These are phyloP conservation scores for Dromaius novaehollandiae DNA, from an alignment of 2,113 vertebrate species.

Conservation along the genomic window DNA sequence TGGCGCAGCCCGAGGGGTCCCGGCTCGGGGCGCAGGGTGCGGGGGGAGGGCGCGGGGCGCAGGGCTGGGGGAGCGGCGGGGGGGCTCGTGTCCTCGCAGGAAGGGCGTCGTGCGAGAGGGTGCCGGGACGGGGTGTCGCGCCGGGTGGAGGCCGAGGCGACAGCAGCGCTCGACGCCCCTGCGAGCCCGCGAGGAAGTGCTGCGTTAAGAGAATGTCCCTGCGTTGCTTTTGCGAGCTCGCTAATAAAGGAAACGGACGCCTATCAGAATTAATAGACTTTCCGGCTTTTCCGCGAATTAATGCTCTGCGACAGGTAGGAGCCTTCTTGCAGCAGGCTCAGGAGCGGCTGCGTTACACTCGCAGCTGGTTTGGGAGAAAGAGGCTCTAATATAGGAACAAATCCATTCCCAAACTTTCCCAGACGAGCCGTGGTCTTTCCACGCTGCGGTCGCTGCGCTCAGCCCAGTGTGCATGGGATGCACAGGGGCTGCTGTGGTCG, in stretches of 20 bases:
- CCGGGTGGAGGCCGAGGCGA: neutral
- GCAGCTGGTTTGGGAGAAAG: neutral
- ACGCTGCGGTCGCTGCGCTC: neutral
- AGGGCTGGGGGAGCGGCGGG: neutral
- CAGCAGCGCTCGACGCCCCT: neutral
- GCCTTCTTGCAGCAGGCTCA: neutral
- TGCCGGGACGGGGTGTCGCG: neutral
- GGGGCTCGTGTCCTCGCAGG: neutral
- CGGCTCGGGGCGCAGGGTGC: no score
- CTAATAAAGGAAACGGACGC: constrained; percentile 18
- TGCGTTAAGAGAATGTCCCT: neutral
- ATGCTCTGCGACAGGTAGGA: neutral
- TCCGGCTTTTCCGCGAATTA: neutral
- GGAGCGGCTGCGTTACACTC: neutral
- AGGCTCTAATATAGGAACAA: neutral
- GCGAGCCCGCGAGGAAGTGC: neutral
- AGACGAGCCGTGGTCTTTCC: neutral
- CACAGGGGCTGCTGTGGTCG: neutral
- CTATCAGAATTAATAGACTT: neutral
- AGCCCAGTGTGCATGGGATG: rapidly evolving
- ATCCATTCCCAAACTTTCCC: neutral
- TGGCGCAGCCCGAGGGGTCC: no score
- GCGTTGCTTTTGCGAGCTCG: neutral
- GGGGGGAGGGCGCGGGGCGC: rapidly evolving
- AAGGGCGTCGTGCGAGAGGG: neutral